Conservation (phyloP, 2,797 vertebrate genomes). For the Ceryle rudis region DNA sequence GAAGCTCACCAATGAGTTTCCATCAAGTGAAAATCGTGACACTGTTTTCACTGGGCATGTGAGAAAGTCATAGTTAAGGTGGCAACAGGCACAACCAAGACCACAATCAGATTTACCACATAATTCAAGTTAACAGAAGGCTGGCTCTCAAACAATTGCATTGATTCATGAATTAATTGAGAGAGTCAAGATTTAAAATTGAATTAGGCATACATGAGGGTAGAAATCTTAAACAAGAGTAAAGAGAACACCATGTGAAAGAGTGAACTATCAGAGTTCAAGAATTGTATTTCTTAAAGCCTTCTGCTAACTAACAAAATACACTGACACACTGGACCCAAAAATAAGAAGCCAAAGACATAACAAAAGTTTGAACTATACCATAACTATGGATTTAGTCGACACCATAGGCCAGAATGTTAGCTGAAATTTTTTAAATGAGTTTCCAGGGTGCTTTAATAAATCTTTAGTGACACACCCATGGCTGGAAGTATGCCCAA, state of each 20-base stretch:
- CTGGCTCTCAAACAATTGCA: neutral
- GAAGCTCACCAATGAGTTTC: neutral
- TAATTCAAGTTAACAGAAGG: neutral
- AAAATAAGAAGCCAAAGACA: neutral
- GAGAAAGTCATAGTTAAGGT: neutral
- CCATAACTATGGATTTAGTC: neutral
- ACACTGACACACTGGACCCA: neutral
- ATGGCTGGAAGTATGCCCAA: neutral
- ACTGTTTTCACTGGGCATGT: neutral
- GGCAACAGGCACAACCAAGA: neutral
- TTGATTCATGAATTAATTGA: rapidly evolving
- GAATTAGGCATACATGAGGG: neutral
- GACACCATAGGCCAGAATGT: neutral
- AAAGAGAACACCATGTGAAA: neutral
- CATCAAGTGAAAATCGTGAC: neutral
- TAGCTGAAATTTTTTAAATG: rapidly evolving
- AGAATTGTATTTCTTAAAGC: neutral
- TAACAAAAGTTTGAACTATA: neutral
- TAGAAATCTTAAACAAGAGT: neutral
- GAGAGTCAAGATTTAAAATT: neutral
- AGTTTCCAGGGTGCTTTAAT: neutral
- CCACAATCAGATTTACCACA: rapidly evolving
- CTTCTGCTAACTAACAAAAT: neutral
- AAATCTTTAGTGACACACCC: neutral
- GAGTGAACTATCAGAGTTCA: neutral